These are phyloP conservation scores for Dolichotis patagonum DNA, from an alignment of 2,113 vertebrate genomes.

Conservation along the genomic window DNA sequence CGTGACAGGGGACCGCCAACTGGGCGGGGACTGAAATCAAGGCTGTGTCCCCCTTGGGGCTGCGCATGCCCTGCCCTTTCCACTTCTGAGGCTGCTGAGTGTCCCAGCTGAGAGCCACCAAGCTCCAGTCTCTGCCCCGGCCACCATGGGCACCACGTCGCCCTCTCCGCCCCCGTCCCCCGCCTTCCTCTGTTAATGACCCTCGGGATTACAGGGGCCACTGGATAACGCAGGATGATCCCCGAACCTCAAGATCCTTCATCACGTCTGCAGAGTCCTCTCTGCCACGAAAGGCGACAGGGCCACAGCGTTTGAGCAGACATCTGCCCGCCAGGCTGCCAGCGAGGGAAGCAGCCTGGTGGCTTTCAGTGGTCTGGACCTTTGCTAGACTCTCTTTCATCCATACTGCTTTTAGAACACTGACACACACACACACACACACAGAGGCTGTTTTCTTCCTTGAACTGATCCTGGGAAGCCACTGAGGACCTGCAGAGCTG, in stretches of 20 bases:
- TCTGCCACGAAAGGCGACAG: not conserved
- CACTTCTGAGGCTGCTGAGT: not conserved
- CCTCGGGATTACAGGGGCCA: not conserved
- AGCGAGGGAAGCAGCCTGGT: not conserved
- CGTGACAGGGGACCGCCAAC: not conserved
- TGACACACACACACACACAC: too few relatives aligned
- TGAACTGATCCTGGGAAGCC: not conserved
- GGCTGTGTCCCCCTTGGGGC: not conserved
- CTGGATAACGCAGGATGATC: not conserved
- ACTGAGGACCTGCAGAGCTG: not conserved
- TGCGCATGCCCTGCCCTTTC: not conserved
- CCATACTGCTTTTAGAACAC: not conserved
- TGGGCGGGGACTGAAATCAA: not conserved
- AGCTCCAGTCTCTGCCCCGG: not conserved
- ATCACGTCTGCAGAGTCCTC: slow-evolving; percentile 12
- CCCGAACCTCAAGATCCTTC: not conserved
- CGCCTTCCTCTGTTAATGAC: not conserved
- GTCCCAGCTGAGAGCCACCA: not conserved
- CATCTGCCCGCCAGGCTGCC: not conserved
- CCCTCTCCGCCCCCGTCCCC: not conserved
- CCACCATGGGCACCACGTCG: too few relatives aligned
- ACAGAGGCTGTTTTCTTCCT: not conserved
- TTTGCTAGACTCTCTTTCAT: slow-evolving; percentile 33
- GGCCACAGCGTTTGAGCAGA: not conserved
- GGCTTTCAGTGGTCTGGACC: slow-evolving; percentile 9